Evolutionary conservation across 2,797 vertebrate genomes (phyloP), one percentile per base, ranked within the genome.

Genomic region (Anguilla anguilla): DNA sequence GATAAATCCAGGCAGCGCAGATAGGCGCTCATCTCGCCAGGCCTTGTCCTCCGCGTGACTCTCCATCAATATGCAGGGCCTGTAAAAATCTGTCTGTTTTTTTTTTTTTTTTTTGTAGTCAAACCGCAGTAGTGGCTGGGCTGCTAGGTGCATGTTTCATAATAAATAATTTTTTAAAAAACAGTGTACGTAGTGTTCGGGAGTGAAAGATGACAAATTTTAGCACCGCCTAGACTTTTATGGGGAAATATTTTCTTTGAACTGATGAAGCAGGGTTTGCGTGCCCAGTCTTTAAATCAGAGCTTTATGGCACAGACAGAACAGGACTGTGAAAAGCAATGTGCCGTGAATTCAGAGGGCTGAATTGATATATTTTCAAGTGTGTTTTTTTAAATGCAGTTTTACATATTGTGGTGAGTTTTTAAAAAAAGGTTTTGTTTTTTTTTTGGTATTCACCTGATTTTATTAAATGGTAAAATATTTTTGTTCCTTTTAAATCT

Each of bases 1-100:
- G 96, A 99, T 99, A 96, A 97, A 94, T 95, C 93, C 95, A 91
- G 93, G 94, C 88, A 93, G 95, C 88, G 92, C 94, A 90, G 96
- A 97, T 91, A 93, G 94, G 94, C 94, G 93, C 95, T 96, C 81
- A 51, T 88, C 92, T 96, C 94, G 84, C 92, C 93, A 92, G 96
- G 94, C 93, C 94, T 90, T 94, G 95, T 95, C 94, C 95, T 95
- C 93, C 91, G 93, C 89, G 6, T 31, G 35, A 79, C 74, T 43
- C 49, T 46, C 86, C 2, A 2, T 55, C 82, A n/a, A 11, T 79
- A 43, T 82, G 55, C 22, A 43, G 67, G 85, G 83, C 53, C 85
- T 86, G 88, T 53, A 49, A 81, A 81, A 88, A 79, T 77, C 64
- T 25, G 67, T 67, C 31, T 19, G 77, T 55, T 55, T 92, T 94